Conservation (phyloP, 2,113 vertebrate genomes). For the Otocyon megalotis region DNA sequence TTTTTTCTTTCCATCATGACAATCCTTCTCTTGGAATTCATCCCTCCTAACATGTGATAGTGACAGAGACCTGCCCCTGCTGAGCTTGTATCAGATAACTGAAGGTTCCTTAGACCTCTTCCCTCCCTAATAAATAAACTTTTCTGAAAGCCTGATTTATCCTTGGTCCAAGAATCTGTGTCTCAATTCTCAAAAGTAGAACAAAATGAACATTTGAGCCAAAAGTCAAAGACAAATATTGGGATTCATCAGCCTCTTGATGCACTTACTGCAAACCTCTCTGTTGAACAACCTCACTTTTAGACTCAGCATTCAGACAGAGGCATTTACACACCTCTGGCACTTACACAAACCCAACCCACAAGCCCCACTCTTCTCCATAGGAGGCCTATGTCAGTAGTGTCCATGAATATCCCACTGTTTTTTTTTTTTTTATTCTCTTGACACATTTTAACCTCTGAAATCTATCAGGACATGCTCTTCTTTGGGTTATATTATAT, state of each 20-base stretch:
- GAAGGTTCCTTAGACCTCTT: background rate
- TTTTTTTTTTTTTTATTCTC: background rate
- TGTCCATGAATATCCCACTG: background rate
- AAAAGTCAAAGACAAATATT: background rate
- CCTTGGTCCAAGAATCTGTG: background rate
- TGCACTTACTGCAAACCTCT: background rate
- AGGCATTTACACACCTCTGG: background rate
- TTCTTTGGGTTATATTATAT: background rate
- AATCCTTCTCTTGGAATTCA: background rate
- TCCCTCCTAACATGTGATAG: background rate
- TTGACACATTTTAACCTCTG: background rate
- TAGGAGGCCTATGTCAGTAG: background rate
- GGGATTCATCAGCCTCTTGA: background rate
- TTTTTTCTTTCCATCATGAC: background rate
- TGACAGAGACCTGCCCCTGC: background rate
- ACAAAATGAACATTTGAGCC: background rate
- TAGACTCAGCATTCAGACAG: background rate
- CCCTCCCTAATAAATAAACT: background rate
- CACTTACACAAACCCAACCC: background rate
- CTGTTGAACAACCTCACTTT: background rate
- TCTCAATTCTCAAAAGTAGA: constrained; percentile 10
- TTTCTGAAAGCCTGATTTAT: background rate
- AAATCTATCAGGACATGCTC: background rate
- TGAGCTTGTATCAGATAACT: background rate
- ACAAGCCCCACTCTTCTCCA: background rate